Base-by-base conservation (phyloP, 1,140 invertebrate species). In the Rhagoletis zephyria region DNA sequence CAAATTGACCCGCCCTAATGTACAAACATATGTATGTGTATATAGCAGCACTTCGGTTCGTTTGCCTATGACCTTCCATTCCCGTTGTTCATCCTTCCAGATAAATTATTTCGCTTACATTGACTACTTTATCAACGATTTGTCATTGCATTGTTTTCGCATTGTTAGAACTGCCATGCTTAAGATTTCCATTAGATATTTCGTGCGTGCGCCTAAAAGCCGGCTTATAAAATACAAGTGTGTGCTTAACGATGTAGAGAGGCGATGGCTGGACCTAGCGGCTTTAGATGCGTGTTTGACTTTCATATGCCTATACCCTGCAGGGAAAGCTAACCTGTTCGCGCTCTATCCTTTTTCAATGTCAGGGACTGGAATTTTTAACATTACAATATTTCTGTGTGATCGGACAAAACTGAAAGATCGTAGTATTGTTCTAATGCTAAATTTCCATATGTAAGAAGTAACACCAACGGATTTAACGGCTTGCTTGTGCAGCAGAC, bases 41-140 rank as follows among this genome's bases (percentile, higher is more conserved):
- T 64, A 7, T 30, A 30, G 30, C 19, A 48, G 14, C 19, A 74
- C 30, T 10, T 74, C 45, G 42, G 30, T 40, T 7, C 4, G 0
- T 12, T n/a, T 1, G 45, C 42, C 61, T 63, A 12, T 42, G 5
- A 48, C 45, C 42, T 51, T 63, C 0, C 30, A 30, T 30, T 30
- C 30, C 70, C 12, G 40, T 16, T 51, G 45, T 51, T 48, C n/a
- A 12, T n/a, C 12, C 14, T 74, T 14, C 16, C 42, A 6, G 5
- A 12, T 45, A 51, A 74, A 48, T 74, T 74, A 45, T 48, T 74
- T 48, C 70, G 70, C 45, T 85, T 85, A 16, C 85, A 61, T 63
- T 85, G 85, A 3, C 56, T 45, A 85, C 51, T 63, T 60, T 85
- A 60, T 85, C 85, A 48, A 3, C 4, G 9, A 16, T 30, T 19